phyloP scores from a whole-genome alignment of 2,797 vertebrate species.

The Alca torda region DNA sequence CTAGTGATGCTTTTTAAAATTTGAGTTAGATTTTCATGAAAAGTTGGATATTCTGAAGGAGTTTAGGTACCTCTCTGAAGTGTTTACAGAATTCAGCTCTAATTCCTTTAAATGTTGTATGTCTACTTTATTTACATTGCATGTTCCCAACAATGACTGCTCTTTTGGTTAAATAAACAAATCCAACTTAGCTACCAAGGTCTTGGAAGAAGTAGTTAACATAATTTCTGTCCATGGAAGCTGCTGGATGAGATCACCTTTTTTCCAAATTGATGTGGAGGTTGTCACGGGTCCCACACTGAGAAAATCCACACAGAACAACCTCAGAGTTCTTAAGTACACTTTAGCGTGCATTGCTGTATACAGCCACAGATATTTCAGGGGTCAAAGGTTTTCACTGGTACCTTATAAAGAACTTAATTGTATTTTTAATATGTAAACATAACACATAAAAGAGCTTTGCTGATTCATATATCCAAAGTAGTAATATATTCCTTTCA shows the following conservation, averaged over 20 bases:
- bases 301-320: background rate
- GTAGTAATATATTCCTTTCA: background rate
- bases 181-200: background rate
- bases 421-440: background rate
- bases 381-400: background rate
- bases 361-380: background rate
- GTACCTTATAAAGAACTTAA: background rate
- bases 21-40: background rate
- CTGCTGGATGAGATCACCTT: background rate
- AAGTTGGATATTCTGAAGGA: background rate
- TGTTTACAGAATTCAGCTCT: background rate
- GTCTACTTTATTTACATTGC: background rate
- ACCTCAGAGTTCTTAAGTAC: background rate
- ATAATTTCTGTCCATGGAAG: background rate
- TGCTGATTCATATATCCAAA: background rate
- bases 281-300: background rate
- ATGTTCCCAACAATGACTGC: background rate
- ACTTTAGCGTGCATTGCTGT: background rate
- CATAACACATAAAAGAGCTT: background rate
- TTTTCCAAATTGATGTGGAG: background rate
- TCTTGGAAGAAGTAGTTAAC: background rate
- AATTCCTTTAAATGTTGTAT: background rate
- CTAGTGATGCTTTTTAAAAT: background rate
- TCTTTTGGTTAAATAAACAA: background rate
- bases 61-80: background rate